Base-by-base conservation (phyloP, 1,140 invertebrate species). In the Megathymus violae region DNA sequence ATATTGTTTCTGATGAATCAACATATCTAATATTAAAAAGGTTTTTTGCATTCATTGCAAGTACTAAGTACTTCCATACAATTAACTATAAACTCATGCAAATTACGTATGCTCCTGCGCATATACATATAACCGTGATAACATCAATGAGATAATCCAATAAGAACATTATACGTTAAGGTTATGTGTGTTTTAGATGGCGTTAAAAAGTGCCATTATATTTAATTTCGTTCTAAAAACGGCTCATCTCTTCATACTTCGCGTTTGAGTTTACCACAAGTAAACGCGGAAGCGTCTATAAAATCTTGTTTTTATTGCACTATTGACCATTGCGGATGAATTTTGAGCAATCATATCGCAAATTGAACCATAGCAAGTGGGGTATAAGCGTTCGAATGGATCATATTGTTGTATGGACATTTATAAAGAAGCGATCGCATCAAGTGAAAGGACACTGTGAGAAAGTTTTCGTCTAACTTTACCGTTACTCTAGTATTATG, bases 131-230 rank as follows among this genome's bases (percentile, higher is more conserved):
- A 44, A 59, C 46, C 38, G 3, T 36, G 52, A 63, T 63, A 47
- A 51, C 43, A 58, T 59, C 62, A 58, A 17, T 51, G 52, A 47
- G 36, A 36, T 58, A 59, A 64, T 27, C 51, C 50, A 22, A 44
- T 10, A 56, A 27, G 40, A 11, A 10, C 3, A 22, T 44, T 13
- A 54, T n/a, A 44, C 15, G 5, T 3, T 22, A 22, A 22, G 19
- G 2, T 22, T 22, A 22, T 22, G 5, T 22, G 19, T 22, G 2
- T 22, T 2, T 22, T 22, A 22, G 19, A 22, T 22, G 19, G 19
- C 2, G 19, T 22, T 22, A 22, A 22, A 22, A 22, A n/a, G n/a
- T n/a, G n/a, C 19, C 5, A 2, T 22, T 3, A 5, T 22, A 22
- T 22, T 22, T 22, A 3, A 3, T 2, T 22, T 22, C 19, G 19